These are phyloP conservation scores for Octonoba sinensis DNA, from an alignment of 2,888 invertebrate genomes.

Conservation along the genomic window DNA sequence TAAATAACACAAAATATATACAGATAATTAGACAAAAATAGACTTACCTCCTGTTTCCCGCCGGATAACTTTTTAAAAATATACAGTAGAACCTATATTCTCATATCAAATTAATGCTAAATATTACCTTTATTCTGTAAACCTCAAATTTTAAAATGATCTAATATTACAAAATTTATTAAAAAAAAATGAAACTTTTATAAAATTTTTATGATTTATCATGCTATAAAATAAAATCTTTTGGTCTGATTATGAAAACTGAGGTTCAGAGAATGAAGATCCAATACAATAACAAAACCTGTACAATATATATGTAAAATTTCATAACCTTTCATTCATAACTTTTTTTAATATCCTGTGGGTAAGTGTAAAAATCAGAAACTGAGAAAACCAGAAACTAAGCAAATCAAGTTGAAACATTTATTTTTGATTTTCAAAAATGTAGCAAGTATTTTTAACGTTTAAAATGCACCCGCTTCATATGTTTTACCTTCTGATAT, in stretches of 20 bases:
- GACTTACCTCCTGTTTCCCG: neutral
- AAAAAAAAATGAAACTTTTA: neutral
- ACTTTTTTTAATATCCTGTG: neutral
- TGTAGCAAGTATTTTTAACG: neutral
- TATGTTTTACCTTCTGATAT: too few relatives aligned
- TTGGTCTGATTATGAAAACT: neutral
- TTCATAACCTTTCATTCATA: slow-evolving; percentile 8
- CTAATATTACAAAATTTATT: slow-evolving; percentile 1
- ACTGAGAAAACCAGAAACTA: too few relatives aligned
- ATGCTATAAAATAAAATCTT: neutral
- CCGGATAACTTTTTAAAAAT: slow-evolving; percentile 6
- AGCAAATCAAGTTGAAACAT: slow-evolving; percentile 1
- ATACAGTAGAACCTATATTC: neutral
- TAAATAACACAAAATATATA: slow-evolving; percentile 2
- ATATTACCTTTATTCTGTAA: neutral
- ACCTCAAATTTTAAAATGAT: slow-evolving; percentile 3
- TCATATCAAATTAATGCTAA: neutral
- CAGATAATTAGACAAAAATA: neutral
- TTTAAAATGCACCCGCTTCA: too few relatives aligned
- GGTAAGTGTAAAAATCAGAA: slow-evolving; percentile 1
- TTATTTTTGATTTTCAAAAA: slow-evolving; percentile 4
- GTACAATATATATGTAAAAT: neutral
- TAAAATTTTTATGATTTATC: slow-evolving; percentile 3
- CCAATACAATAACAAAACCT: too few relatives aligned
- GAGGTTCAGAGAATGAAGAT: slow-evolving; percentile 1